Percentiles rank a stretch among this genome's conserved stretches.
These are phyloP conservation scores for Uloborus plumipes DNA, from an alignment of 2,888 invertebrate genomes.

Conservation along the genomic window DNA sequence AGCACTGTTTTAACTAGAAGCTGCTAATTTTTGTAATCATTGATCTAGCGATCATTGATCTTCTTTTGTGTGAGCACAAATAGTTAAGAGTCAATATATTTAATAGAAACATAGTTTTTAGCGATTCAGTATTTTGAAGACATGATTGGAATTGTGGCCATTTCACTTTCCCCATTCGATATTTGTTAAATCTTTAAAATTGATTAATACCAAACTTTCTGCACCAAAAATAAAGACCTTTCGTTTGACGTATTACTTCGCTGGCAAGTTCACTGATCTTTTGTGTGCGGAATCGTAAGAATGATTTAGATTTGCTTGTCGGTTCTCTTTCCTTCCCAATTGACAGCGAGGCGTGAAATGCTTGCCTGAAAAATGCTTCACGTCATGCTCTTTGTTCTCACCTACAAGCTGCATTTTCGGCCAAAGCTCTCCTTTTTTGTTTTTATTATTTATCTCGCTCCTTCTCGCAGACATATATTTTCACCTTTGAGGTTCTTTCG, in stretches of 20 bases:
- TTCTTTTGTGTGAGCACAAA: too few relatives aligned
- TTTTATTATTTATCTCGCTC: conserved; percentile 1
- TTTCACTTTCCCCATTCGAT: too few relatives aligned
- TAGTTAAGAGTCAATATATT: too few relatives aligned
- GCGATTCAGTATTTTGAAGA: too few relatives aligned
- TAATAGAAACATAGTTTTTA: too few relatives aligned
- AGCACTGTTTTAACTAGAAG: too few relatives aligned
- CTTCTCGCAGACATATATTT: background rate
- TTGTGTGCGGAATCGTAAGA: too few relatives aligned
- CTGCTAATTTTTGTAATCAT: too few relatives aligned
- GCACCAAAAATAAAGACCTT: background rate
- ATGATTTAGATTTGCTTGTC: conserved; percentile 29
- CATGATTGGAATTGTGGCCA: too few relatives aligned
- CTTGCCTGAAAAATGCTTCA: conserved; percentile 24
- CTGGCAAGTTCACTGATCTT: conserved; percentile 37
- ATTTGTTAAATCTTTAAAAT: too few relatives aligned
- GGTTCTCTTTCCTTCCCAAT: conserved; percentile 27
- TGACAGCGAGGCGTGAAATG: conserved; percentile 44
- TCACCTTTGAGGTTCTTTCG: conserved; percentile 2
- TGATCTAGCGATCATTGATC: too few relatives aligned
- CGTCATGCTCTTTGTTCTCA: conserved; percentile 46
- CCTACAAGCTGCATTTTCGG: conserved; percentile 54
- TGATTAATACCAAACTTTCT: too few relatives aligned
- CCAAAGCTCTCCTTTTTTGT: conserved; percentile 27
- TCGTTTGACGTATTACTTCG: background rate